Conservation (phyloP, 2,888 invertebrate species). For the Oasisia sp. region DNA sequence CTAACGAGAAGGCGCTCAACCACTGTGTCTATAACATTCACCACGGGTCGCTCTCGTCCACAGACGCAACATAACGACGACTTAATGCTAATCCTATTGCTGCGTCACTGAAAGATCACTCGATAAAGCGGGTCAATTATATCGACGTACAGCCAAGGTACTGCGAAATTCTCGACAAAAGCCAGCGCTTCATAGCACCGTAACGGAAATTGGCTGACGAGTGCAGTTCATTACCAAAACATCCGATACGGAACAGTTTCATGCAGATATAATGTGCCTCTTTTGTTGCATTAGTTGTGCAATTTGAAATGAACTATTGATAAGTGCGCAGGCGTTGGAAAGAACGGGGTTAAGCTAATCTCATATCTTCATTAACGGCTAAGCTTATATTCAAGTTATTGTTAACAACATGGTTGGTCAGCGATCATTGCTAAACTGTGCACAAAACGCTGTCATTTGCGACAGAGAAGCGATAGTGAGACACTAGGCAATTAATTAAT, state of each 20-base stretch:
- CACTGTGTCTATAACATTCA: neutral
- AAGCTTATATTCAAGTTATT: neutral
- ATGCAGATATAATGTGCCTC: neutral
- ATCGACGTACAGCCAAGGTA: neutral
- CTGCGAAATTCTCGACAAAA: neutral
- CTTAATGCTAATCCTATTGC: neutral
- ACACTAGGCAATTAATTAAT: neutral
- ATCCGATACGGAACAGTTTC: neutral
- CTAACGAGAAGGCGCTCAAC: neutral
- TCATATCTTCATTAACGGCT: neutral
- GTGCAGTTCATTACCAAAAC: neutral
- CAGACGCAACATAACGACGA: neutral
- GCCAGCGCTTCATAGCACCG: neutral
- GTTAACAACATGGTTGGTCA: neutral
- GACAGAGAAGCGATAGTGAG: neutral
- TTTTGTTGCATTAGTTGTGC: neutral
- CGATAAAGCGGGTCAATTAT: constrained; percentile 12
- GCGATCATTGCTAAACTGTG: neutral
- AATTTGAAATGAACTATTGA: neutral
- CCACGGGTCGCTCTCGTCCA: neutral
- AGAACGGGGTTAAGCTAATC: neutral
- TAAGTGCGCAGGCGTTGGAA: neutral
- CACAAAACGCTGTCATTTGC: neutral
- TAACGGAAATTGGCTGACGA: constrained; percentile 4
- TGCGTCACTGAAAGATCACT: constrained; percentile 3